Base-by-base conservation (phyloP, 2,797 vertebrate species). In the Myotis findleyi region DNA sequence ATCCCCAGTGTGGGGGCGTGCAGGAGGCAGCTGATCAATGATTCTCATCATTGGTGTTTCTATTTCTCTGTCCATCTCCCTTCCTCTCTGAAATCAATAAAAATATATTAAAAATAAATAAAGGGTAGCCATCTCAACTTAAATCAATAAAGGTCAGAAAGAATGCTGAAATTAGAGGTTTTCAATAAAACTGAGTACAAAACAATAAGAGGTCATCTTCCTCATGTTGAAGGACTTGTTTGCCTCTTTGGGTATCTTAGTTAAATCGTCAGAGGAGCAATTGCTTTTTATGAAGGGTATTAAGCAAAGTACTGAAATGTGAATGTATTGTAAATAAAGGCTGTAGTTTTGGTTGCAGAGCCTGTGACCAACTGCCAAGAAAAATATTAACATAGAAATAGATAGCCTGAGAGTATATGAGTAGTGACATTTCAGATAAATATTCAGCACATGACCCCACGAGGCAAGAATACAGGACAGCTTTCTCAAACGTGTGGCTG, bases 321-420 rank as follows among this genome's bases (percentile, higher is more conserved):
- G n/a, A 95, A 84, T 57, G 30, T 77, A 17, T 90, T 79, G 41
- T 69, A 95, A 95, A 92, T 72, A 87, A 87, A 94, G 72, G 21
- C 49, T 72, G 7, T 47, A 89, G 44, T 90, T 96, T 96, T 64
- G 73, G 62, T 95, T 75, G 33, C 66, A 93, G 82, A 94, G 20
- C 4, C 36, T 95, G 77, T 62, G 68, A 93, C 83, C 72, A 89
- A 87, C 85, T 91, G 96, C 97, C 96, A 96, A 96, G 69, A 92
- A 94, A 93, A 96, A 97, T 93, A 97, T 82, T 95, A 95, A 85
- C 93, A 85, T 36, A 86, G 87, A 96, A 96, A 82, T 49, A 82
- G 88, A 96, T 96, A 91, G 66, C 55, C 89, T 92, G 88, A 93
- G 90, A 89, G 44, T 96, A 44, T 79, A 75, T 91, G 87, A 75